A percentile compares a stretch with the other conserved stretches of the same genome.
Evolutionary conservation across 2,888 invertebrate genomes (phyloP).

Genomic region (Lasioglossum vierecki): DNA sequence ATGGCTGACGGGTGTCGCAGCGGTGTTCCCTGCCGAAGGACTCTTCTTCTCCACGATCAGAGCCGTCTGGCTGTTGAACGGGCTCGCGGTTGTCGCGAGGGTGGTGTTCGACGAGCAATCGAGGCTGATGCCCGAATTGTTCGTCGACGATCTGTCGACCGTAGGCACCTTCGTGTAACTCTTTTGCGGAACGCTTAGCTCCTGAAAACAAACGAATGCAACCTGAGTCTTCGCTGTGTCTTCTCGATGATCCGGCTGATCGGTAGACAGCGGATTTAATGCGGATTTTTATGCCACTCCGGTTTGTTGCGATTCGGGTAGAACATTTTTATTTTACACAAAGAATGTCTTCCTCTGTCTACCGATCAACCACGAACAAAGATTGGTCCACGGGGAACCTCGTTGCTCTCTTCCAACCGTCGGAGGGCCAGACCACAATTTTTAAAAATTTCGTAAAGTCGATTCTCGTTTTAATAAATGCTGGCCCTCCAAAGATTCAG

Average conservation of each 20-base stretch:
- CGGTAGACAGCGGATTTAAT: too few species aligned
- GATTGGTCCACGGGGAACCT: too few species aligned
- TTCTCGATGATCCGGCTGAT: background rate
- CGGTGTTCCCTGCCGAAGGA: slow-evolving; percentile 14
- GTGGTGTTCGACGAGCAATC: slow-evolving; percentile 82
- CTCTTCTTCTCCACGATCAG: slow-evolving; percentile 71
- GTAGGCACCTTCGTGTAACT: slow-evolving; percentile 79
- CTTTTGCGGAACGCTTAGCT: slow-evolving; percentile 76
- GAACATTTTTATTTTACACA: too few species aligned
- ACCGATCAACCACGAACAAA: too few species aligned
- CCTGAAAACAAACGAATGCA: slow-evolving; percentile 69
- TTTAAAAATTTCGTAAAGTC: too few species aligned
- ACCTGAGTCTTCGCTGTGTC: background rate
- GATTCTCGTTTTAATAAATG: too few species aligned
- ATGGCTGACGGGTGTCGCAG: slow-evolving; percentile 56
- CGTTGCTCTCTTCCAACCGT: too few species aligned
- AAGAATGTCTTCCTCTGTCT: too few species aligned
- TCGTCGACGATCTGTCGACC: slow-evolving; percentile 70
- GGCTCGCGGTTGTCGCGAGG: slow-evolving; percentile 80
- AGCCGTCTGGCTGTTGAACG: slow-evolving; percentile 82
- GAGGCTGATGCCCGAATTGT: slow-evolving; percentile 74
- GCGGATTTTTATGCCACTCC: too few species aligned
- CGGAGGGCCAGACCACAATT: too few species aligned
- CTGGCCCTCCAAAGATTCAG: too few species aligned
- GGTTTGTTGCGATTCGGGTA: too few species aligned